Evolutionary conservation across 2,113 vertebrate genomes (phyloP).

Genomic region (Nyctibius bracteatus): DNA sequence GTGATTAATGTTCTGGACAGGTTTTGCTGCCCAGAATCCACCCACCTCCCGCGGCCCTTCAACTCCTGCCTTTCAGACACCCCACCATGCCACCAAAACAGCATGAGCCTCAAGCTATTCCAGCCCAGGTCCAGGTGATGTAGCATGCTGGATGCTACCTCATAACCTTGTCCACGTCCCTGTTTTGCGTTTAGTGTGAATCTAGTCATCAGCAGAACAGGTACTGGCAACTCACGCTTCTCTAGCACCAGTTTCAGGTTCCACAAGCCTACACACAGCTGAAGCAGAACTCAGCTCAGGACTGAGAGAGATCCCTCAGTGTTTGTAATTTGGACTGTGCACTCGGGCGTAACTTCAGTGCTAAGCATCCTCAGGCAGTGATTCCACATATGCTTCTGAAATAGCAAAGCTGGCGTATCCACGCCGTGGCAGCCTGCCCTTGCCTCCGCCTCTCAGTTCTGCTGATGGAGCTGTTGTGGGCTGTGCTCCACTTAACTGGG

Average conservation of each 20-base stretch:
- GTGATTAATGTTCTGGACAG: constrained; percentile 13
- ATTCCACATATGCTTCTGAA: neutral
- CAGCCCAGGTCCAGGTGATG: neutral
- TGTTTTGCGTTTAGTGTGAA: neutral
- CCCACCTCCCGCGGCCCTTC: neutral
- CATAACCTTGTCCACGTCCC: accelerated
- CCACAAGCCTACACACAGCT: neutral
- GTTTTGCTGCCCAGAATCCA: neutral
- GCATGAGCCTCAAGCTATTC: neutral
- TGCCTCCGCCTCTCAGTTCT: neutral
- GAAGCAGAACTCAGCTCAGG: neutral
- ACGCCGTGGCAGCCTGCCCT: neutral
- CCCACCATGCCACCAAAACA: neutral
- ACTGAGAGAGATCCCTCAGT: neutral
- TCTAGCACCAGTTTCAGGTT: neutral
- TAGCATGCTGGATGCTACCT: accelerated
- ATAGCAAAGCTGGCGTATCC: neutral
- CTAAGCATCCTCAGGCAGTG: neutral
- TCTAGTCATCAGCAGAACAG: neutral
- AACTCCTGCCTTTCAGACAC: neutral
- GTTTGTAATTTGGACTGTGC: neutral
- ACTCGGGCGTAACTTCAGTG: neutral
- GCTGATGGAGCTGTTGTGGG: neutral
- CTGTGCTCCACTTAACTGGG: neutral
- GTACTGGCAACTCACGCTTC: neutral